phyloP scores from a whole-genome alignment of 1,140 invertebrate genomes.

The Aricia agestis region DNA sequence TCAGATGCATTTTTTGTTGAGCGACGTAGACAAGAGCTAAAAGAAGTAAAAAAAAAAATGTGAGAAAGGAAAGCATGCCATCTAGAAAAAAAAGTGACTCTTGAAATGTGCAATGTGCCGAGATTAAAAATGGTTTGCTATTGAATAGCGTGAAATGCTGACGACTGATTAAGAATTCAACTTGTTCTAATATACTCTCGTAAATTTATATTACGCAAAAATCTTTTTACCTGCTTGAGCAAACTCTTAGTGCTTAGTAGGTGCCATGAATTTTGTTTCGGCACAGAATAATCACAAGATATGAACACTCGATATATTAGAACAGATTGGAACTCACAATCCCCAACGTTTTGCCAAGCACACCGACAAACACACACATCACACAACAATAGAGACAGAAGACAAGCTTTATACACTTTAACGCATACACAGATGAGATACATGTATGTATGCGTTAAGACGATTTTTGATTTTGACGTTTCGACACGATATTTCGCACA shows the following conservation, averaged over 20 bases:
- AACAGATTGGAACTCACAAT: not conserved
- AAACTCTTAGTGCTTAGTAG: too few relatives aligned
- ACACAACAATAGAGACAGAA: not conserved
- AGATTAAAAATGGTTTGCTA: not conserved
- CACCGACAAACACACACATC: constrained; percentile 17
- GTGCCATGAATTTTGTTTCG: too few relatives aligned
- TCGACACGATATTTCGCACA: too few relatives aligned
- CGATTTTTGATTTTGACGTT: too few relatives aligned
- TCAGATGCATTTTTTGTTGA: not conserved
- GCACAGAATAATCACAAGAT: too few relatives aligned
- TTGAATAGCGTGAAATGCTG: not conserved
- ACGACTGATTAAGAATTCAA: not conserved
- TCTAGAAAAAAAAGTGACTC: not conserved
- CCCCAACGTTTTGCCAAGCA: not conserved
- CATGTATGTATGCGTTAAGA: too few relatives aligned
- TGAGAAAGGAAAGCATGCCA: not conserved
- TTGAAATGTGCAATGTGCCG: not conserved
- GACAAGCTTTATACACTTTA: not conserved
- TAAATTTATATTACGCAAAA: too few relatives aligned
- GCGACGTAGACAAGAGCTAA: not conserved
- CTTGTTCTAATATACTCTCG: not conserved
- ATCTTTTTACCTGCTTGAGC: too few relatives aligned
- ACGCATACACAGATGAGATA: too few relatives aligned
- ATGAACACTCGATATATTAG: not conserved
- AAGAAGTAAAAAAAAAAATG: not conserved